Conservation (phyloP, 2,797 vertebrate genomes). For the Apogon talboti region DNA sequence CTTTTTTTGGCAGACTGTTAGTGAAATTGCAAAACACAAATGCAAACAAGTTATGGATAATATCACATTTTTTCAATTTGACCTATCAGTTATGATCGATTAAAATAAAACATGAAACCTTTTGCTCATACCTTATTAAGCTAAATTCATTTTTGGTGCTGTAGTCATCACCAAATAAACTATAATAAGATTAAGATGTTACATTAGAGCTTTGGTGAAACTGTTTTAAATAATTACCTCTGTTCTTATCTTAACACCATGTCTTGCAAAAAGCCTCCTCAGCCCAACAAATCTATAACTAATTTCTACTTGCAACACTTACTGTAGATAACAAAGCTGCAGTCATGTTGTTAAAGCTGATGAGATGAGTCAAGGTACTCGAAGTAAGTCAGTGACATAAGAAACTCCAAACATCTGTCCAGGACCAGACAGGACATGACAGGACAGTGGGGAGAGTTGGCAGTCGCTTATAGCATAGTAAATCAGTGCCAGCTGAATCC, state of each 20-base stretch:
- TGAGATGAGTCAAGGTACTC: conserved; percentile 46
- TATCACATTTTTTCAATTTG: too few species aligned
- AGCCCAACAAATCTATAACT: conserved; percentile 2
- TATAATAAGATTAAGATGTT: not conserved
- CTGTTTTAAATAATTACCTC: not conserved
- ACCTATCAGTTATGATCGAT: too few species aligned
- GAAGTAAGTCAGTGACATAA: conserved; percentile 49
- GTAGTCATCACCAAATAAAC: not conserved
- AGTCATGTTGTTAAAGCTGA: conserved; percentile 24
- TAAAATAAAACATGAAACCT: not conserved
- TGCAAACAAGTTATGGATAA: too few species aligned
- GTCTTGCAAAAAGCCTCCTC: conserved; percentile 8
- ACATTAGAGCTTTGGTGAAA: not conserved
- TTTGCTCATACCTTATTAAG: too few species aligned
- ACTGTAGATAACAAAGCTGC: conserved; percentile 25
- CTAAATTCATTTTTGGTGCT: too few species aligned
- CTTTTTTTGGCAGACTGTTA: too few species aligned
- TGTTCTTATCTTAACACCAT: not conserved
- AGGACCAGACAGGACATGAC: conserved; percentile 35
- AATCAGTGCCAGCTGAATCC: conserved; percentile 60
- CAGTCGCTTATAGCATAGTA: conserved; percentile 29
- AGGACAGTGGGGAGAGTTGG: conserved; percentile 37
- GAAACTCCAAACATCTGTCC: conserved; percentile 58
- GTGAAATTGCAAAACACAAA: too few species aligned
- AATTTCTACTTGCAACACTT: conserved; percentile 3